These are phyloP conservation scores for Apotomis turbidana DNA, from an alignment of 2,888 invertebrate genomes.

Conservation along the genomic window DNA sequence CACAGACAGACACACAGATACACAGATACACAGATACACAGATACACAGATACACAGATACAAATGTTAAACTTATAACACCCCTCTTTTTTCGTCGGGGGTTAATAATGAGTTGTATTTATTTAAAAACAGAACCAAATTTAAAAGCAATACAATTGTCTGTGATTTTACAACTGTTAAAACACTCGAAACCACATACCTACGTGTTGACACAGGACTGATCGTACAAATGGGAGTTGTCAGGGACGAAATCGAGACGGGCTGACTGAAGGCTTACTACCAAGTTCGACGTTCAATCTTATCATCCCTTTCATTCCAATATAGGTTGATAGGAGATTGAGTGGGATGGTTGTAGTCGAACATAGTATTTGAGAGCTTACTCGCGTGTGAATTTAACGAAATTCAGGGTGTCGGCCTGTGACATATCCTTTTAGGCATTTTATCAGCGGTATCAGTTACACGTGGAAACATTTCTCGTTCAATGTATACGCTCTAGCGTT, in stretches of 20 bases:
- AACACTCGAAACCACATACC: constrained; percentile 10
- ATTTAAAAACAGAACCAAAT: not conserved
- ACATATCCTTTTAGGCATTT: constrained; percentile 34
- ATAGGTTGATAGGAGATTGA: not conserved
- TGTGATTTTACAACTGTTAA: not conserved
- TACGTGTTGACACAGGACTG: constrained; percentile 25
- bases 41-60: no score
- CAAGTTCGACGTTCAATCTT: not conserved
- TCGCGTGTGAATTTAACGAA: constrained; percentile 15
- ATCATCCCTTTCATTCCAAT: not conserved
- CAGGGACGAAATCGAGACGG: constrained; percentile 20
- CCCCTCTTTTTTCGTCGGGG: no score
- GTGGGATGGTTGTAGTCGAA: not conserved
- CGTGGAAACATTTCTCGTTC: constrained; percentile 13
- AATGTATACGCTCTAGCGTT: constrained; percentile 7
- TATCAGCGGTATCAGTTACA: constrained; percentile 29
- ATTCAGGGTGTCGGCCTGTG: constrained; percentile 20
- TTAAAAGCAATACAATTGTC: not conserved
- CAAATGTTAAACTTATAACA: no score
- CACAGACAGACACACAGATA: no score
- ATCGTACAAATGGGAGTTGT: constrained; percentile 30
- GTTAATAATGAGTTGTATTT: no score
- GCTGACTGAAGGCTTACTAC: not conserved
- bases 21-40: no score
- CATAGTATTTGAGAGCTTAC: not conserved